These are phyloP conservation scores for Nezara viridula DNA, from an alignment of 2,888 invertebrate genomes.

Conservation along the genomic window DNA sequence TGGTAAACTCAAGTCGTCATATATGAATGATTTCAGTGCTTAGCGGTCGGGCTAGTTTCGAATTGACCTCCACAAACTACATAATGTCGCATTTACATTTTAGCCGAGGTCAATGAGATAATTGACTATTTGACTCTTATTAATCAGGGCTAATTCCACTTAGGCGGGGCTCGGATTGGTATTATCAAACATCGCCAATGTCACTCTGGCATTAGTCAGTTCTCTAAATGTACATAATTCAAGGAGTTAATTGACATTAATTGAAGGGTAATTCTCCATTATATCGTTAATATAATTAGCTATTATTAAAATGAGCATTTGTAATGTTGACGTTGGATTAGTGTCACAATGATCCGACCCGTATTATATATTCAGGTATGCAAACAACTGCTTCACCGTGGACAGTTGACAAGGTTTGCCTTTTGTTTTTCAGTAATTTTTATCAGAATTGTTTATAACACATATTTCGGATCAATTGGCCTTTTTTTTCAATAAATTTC, in stretches of 20 bases:
- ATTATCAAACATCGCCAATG: not conserved
- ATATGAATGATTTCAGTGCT: not conserved
- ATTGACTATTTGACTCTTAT: slow-evolving; percentile 23
- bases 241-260: not conserved
- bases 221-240: slow-evolving; percentile 18
- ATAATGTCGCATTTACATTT: slow-evolving; percentile 35
- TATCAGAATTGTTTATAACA: too few relatives aligned
- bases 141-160: slow-evolving; percentile 25
- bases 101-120: slow-evolving; percentile 8
- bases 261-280: slow-evolving; percentile 29
- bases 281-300: not conserved
- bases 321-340: not conserved
- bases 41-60: not conserved
- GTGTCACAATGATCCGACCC: not conserved
- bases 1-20: too few relatives aligned
- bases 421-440: not conserved
- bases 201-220: not conserved
- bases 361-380: not conserved
- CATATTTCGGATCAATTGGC: too few relatives aligned
- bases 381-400: not conserved
- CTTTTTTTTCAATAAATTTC: too few relatives aligned
- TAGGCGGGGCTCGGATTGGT: not conserved
- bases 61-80: not conserved
- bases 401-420: not conserved
- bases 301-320: slow-evolving; percentile 46